Percentiles rank a stretch among this genome's conserved stretches.
These are phyloP conservation scores for Callipepla squamata DNA, from an alignment of 2,113 vertebrate species.

Conservation along the genomic window DNA sequence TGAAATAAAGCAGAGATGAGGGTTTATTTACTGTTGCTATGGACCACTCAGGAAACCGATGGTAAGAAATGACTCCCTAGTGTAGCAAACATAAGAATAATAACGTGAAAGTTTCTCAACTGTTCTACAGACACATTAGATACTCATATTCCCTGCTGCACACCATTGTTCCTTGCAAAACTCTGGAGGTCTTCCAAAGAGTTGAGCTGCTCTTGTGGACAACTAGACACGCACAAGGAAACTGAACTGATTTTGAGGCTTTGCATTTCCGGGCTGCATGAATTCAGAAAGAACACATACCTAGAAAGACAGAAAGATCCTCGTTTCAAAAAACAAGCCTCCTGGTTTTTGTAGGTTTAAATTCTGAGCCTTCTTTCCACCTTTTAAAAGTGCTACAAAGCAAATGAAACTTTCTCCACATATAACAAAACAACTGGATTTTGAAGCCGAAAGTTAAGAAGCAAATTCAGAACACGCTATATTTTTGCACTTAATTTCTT, in stretches of 20 bases:
- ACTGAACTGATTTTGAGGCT: constrained; percentile 57
- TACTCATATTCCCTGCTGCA: constrained; percentile 23
- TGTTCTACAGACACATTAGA: neutral
- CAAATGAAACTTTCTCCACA: neutral
- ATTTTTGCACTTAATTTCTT: neutral
- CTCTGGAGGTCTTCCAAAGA: constrained; percentile 80
- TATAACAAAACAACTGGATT: neutral
- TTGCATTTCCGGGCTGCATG: constrained; percentile 70
- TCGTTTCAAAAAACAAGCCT: neutral
- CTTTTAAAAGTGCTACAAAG: neutral
- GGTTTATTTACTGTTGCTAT: neutral
- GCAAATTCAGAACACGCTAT: neutral
- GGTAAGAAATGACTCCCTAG: neutral
- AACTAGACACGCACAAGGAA: constrained; percentile 79
- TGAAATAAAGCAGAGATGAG: constrained; percentile 9
- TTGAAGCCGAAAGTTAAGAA: neutral
- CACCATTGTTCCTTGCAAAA: constrained; percentile 82
- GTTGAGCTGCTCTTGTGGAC: constrained; percentile 79
- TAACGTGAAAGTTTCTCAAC: neutral
- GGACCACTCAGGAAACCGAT: neutral
- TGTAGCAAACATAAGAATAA: neutral
- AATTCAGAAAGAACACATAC: constrained; percentile 82
- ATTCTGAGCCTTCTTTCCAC: neutral
- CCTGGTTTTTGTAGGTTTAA: neutral
- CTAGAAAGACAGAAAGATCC: constrained; percentile 60